Percentiles rank a stretch among this genome's conserved stretches.
phyloP scores from a whole-genome alignment of 2,888 invertebrate genomes.

The Galerucella pusilla region DNA sequence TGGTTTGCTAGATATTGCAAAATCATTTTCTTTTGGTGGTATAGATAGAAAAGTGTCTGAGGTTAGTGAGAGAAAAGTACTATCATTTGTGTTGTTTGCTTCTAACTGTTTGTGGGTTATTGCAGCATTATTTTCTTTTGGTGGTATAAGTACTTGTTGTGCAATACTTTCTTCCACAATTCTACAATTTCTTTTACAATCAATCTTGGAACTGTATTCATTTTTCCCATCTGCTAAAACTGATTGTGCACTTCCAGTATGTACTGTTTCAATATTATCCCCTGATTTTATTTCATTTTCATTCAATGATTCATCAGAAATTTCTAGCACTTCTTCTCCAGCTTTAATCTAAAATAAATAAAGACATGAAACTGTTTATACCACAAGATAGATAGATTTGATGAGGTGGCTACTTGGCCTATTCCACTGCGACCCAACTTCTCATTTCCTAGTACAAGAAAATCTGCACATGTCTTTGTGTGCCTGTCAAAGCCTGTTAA shows the following conservation, averaged over 20 bases:
- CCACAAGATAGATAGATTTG: no score
- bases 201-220: background rate
- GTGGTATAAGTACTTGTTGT: background rate
- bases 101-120: background rate
- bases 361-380: background rate
- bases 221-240: background rate
- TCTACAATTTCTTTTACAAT: background rate
- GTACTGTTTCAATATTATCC: background rate
- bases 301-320: background rate
- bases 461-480: no score
- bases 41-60: no score
- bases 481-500: no score
- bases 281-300: background rate
- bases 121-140: background rate
- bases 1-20: no score
- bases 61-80: background rate
- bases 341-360: background rate
- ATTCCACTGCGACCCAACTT: no score
- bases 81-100: background rate
- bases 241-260: background rate
- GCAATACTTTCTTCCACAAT: background rate
- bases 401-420: no score
- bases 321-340: background rate
- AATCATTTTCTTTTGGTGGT: no score
- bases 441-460: no score